phyloP scores from a whole-genome alignment of 2,888 invertebrate genomes.

The Drosophila demipolita region DNA sequence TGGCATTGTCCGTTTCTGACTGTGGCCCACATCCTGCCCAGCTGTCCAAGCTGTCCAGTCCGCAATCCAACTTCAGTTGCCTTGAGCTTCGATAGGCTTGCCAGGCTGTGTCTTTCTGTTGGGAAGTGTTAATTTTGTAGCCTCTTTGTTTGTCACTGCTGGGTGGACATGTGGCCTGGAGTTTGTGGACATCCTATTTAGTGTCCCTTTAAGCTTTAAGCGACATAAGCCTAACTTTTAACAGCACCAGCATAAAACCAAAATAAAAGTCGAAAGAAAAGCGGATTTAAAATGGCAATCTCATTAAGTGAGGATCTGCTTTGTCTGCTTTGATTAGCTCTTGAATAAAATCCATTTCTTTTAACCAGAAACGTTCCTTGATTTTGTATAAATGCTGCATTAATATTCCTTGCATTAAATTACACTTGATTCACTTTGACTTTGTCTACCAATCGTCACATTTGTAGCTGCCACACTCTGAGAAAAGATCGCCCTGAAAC shows the following conservation, averaged over 20 bases:
- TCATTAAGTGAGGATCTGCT: slow-evolving; percentile 36
- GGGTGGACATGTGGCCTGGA: background rate
- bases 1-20: slow-evolving; percentile 24
- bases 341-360: slow-evolving; percentile 4
- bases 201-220: slow-evolving; percentile 23
- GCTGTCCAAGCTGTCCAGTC: slow-evolving; percentile 7
- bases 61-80: slow-evolving; percentile 48
- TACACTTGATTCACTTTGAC: background rate
- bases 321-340: slow-evolving; percentile 5
- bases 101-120: slow-evolving; percentile 31
- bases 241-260: slow-evolving; percentile 3
- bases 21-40: slow-evolving; percentile 36
- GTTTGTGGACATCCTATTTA: background rate
- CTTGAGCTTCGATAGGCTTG: slow-evolving; percentile 70
- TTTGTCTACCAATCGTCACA: background rate
- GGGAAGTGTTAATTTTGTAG: slow-evolving; percentile 77
- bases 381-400: background rate
- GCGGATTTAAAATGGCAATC: slow-evolving; percentile 39
- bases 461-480: slow-evolving; percentile 5
- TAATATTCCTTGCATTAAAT: no score
- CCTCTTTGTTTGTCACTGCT: slow-evolving; percentile 68
- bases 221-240: slow-evolving; percentile 37
- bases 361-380: background rate
- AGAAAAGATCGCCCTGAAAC: background rate
- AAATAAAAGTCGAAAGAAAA: slow-evolving; percentile 3